Base-by-base conservation (phyloP, 2,797 vertebrate species). In the Hipposideros larvatus region DNA sequence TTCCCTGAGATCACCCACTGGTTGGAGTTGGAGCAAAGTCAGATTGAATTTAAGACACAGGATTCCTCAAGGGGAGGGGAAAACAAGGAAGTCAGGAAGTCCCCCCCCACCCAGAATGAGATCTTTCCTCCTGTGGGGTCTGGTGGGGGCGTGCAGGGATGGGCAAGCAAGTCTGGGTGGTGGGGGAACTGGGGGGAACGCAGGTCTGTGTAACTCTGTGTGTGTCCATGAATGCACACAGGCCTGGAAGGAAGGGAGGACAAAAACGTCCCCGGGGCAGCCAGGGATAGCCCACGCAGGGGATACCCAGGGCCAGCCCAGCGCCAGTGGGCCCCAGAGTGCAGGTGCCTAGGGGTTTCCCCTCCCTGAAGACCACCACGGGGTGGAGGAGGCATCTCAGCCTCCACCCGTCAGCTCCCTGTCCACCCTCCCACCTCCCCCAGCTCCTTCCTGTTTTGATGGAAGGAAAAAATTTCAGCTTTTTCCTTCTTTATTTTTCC, bases 401-500 rank as follows among this genome's bases (percentile, higher is more conserved):
- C 78, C 87, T 53, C 94, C 91, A 68, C 75, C 63, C 74, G 3
- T 84, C 92, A 87, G 78, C 89, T 90, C 93, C 91, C 83, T 11
- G 1, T 10, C 84, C 91, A 34, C 51, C 70, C 71, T 37, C 92
- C 98, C 95, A 94, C 97, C 98, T 96, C 98, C 96, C 97, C 97
- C 96, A 97, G 97, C 98, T 98, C 96, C 98, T 98, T 98, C 98
- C 98, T 99, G 98, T 99, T 99, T 99, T 99, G 98, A 98, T 98
- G 98, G 98, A 98, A 98, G 98, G 98, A 98, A 98, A 98, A 98
- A 97, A 98, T 98, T 98, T 98, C 98, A 98, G 98, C 98, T 98
- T 98, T 98, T 99, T 98, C 98, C 98, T 98, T 98, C 98, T 98
- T 98, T 99, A 98, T 99, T 99, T 99, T 99, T 99, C 98, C 98